These are phyloP conservation scores for Chascanopsetta lugubris DNA, from an alignment of 2,113 vertebrate species.

Conservation along the genomic window DNA sequence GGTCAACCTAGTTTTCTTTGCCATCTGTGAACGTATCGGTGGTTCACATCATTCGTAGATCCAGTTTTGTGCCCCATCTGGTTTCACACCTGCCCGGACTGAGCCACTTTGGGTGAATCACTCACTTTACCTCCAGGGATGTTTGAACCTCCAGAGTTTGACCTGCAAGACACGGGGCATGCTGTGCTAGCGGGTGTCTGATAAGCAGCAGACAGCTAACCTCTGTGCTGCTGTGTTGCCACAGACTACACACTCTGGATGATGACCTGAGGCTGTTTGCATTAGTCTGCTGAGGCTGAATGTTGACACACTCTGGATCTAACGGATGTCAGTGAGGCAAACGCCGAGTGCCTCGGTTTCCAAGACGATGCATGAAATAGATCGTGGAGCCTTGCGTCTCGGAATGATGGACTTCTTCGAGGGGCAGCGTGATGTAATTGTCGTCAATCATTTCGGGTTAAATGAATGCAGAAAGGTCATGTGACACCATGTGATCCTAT, in stretches of 20 bases:
- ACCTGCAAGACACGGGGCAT: conserved; percentile 13
- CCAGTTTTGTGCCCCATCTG: neutral
- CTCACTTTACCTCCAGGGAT: neutral
- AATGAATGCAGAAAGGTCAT: conserved; percentile 1
- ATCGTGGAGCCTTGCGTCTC: conserved; percentile 13
- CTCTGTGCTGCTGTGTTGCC: conserved; percentile 16
- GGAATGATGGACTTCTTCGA: conserved; percentile 25
- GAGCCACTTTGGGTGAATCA: neutral
- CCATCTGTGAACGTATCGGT: accelerated
- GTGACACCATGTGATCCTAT: neutral
- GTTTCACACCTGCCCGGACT: conserved; percentile 7
- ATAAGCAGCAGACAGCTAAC: conserved; percentile 47
- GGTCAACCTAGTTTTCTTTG: neutral
- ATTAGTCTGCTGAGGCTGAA: conserved; percentile 33
- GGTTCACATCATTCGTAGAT: neutral
- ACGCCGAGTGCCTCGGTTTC: conserved; percentile 48
- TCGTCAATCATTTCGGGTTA: conserved; percentile 4
- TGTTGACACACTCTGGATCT: conserved; percentile 59
- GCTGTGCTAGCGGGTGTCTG: conserved; percentile 31
- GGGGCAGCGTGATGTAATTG: conserved; percentile 7
- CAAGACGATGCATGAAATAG: conserved; percentile 40
- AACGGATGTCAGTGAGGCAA: conserved; percentile 43
- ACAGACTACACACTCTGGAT: conserved; percentile 32
- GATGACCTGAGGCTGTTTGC: conserved; percentile 62
- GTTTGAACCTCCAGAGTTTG: conserved; percentile 6